Conservation (phyloP, 1,140 invertebrate species). For the Polyergus mexicanus region DNA sequence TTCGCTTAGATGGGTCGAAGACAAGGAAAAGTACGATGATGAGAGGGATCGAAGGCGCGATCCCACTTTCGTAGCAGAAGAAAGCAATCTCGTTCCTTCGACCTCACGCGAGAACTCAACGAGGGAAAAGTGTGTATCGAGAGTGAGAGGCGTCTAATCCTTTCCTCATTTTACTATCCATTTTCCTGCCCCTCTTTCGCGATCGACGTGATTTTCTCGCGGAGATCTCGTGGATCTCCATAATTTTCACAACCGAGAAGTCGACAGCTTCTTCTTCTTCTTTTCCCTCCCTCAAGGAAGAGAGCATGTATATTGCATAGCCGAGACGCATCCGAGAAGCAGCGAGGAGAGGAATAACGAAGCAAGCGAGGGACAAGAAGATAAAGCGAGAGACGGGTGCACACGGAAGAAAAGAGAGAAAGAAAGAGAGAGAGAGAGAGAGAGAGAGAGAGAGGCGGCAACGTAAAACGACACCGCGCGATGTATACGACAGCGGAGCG, state of each 20-base stretch:
- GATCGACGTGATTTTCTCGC: slow-evolving; percentile 26
- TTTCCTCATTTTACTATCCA: background rate
- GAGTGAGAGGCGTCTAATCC: slow-evolving; percentile 45
- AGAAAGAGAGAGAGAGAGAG: slow-evolving; percentile 26
- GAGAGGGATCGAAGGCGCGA: slow-evolving; percentile 20
- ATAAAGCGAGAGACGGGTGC: slow-evolving; percentile 18
- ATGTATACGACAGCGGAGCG: slow-evolving; percentile 71
- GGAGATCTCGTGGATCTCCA: slow-evolving; percentile 25
- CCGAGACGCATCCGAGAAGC: slow-evolving; percentile 40
- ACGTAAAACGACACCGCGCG: slow-evolving; percentile 48
- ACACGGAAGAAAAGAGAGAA: slow-evolving; percentile 39
- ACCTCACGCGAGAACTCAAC: slow-evolving; percentile 33
- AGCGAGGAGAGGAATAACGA: slow-evolving; percentile 7
- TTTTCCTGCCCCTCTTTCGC: background rate
- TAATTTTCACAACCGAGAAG: slow-evolving; percentile 52
- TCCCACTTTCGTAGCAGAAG: slow-evolving; percentile 46
- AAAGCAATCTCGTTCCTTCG: slow-evolving; percentile 58
- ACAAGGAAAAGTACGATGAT: background rate
- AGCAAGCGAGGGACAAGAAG: slow-evolving; percentile 27
- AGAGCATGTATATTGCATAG: slow-evolving; percentile 25
- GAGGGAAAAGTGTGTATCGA: slow-evolving; percentile 38
- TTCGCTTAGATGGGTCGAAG: slow-evolving; percentile 31
- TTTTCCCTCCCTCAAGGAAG: slow-evolving; percentile 9
- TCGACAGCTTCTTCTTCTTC: slow-evolving; percentile 15
- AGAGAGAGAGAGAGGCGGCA: background rate